Evolutionary conservation across 2,797 vertebrate species (phyloP).

Genomic region (Coreius guichenoti): DNA sequence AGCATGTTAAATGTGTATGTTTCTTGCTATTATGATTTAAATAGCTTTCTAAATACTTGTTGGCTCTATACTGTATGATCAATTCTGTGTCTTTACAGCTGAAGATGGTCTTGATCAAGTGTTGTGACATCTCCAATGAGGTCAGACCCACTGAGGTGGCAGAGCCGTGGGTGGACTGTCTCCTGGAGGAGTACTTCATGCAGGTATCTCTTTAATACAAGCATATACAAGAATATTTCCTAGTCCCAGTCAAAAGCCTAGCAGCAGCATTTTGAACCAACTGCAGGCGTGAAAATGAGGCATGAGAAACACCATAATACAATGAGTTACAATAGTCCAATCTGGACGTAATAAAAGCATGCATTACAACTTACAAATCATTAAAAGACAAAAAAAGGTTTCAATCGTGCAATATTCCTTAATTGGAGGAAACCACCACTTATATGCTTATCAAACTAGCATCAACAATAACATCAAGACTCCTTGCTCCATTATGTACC

Average conservation of each 20-base stretch:
- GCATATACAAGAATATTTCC: background rate
- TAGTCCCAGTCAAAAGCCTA: background rate
- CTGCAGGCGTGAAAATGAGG: background rate
- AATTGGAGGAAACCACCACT: too few relatives aligned
- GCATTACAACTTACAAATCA: too few relatives aligned
- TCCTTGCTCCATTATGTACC: too few relatives aligned
- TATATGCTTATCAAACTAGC: too few relatives aligned
- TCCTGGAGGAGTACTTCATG: slow-evolving; percentile 93
- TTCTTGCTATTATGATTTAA: background rate
- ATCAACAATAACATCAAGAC: too few relatives aligned
- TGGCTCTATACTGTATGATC: background rate
- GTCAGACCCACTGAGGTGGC: slow-evolving; percentile 88
- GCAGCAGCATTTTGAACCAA: too few relatives aligned
- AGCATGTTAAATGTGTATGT: slow-evolving; percentile 82
- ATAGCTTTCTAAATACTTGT: background rate
- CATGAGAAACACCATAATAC: too few relatives aligned
- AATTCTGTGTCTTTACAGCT: slow-evolving; percentile 73
- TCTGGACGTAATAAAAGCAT: too few relatives aligned
- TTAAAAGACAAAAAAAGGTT: too few relatives aligned
- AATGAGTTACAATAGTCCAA: too few relatives aligned
- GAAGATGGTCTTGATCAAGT: slow-evolving; percentile 95
- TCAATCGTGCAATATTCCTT: too few relatives aligned
- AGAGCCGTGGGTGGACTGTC: slow-evolving; percentile 91
- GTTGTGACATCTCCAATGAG: slow-evolving; percentile 95
- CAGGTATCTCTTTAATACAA: slow-evolving; percentile 77